phyloP scores from a whole-genome alignment of 1,140 invertebrate genomes.

The Fopius arisanus region DNA sequence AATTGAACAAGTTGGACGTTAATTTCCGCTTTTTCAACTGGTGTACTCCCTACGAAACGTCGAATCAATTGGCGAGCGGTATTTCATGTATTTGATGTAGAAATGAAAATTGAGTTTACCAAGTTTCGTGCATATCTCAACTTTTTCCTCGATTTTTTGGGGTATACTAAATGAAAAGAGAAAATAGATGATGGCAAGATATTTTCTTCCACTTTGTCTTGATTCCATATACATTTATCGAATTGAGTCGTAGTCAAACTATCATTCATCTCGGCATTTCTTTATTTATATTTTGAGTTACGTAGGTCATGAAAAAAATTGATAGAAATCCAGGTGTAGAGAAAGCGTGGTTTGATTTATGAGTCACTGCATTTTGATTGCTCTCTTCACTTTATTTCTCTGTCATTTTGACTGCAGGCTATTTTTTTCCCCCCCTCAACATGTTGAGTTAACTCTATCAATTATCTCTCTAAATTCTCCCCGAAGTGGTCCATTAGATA shows the following conservation, averaged over 20 bases:
- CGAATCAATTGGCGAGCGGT: neutral
- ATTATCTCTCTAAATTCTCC: neutral
- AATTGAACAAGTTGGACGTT: constrained; percentile 4
- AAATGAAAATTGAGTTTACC: too few species aligned
- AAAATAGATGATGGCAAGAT: too few species aligned
- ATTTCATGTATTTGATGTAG: neutral
- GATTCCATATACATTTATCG: neutral
- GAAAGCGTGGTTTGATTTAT: neutral
- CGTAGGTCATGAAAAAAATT: neutral
- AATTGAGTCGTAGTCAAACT: too few species aligned
- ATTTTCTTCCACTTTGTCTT: neutral
- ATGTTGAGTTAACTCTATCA: neutral
- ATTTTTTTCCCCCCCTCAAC: too few species aligned
- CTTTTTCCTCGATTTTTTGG: too few species aligned
- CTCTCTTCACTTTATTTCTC: too few species aligned
- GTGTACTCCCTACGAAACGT: neutral
- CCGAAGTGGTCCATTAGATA: neutral
- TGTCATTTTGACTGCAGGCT: too few species aligned
- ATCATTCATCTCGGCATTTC: neutral
- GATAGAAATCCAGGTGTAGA: neutral
- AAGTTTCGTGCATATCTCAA: too few species aligned
- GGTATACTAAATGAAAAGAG: too few species aligned
- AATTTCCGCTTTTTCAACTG: constrained; percentile 1
- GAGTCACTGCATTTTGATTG: neutral
- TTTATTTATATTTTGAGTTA: too few species aligned